Conservation (phyloP, 2,888 invertebrate genomes). For the Noctua comes region DNA sequence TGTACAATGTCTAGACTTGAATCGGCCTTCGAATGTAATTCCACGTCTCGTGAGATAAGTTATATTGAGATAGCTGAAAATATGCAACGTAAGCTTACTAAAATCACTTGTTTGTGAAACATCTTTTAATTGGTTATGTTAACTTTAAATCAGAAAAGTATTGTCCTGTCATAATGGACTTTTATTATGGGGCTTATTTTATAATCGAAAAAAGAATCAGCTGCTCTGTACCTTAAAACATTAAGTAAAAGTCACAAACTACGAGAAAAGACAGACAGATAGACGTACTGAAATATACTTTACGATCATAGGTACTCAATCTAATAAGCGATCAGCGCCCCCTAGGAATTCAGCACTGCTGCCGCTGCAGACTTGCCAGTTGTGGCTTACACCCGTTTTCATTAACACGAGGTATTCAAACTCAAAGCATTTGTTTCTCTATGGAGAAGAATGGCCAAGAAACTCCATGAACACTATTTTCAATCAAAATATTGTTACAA, state of each 20-base stretch:
- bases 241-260: not conserved
- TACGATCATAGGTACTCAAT: not conserved
- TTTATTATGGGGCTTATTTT: not conserved
- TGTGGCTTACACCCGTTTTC: not conserved
- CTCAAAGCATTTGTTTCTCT: no score
- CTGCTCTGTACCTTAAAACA: not conserved
- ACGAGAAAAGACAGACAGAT: not conserved
- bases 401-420: not conserved
- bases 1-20: conserved; percentile 11
- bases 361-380: not conserved
- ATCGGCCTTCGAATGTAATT: not conserved
- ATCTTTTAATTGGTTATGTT: not conserved
- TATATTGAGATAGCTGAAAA: conserved; percentile 1
- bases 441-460: no score
- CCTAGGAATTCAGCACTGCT: no score
- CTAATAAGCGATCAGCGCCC: not conserved
- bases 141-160: not conserved
- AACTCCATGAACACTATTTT: no score
- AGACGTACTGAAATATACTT: not conserved
- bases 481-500: no score
- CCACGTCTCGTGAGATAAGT: not conserved
- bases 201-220: not conserved
- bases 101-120: not conserved
- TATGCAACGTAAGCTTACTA: not conserved
- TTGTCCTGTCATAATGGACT: not conserved